Conservation (phyloP, 1,140 invertebrate genomes). For the Trichogramma pretiosum region DNA sequence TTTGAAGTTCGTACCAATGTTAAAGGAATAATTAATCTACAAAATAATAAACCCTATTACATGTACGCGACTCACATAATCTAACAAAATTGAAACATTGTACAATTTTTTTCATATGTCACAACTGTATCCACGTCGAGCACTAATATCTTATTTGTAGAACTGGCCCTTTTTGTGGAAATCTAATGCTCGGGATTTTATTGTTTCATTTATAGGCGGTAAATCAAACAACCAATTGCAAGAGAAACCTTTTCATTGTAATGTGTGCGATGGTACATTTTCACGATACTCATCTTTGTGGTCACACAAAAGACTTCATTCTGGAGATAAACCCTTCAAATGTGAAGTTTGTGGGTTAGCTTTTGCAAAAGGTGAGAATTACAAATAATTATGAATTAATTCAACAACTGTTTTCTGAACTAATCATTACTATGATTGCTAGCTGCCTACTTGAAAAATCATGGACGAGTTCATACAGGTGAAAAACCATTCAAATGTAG, state of each 20-base stretch:
- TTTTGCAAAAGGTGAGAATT: slow-evolving; percentile 72
- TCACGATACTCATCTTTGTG: slow-evolving; percentile 75
- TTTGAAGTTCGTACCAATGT: too few species aligned
- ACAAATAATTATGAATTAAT: too few species aligned
- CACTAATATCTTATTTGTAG: slow-evolving; percentile 33
- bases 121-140: slow-evolving; percentile 25
- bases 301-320: slow-evolving; percentile 77
- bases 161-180: slow-evolving; percentile 40
- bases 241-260: slow-evolving; percentile 78
- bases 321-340: slow-evolving; percentile 82
- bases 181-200: slow-evolving; percentile 29
- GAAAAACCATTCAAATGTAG: slow-evolving; percentile 82
- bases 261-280: slow-evolving; percentile 75
- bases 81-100: slow-evolving; percentile 15
- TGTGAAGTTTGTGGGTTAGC: slow-evolving; percentile 88
- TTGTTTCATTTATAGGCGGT: slow-evolving; percentile 42
- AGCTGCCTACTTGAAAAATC: slow-evolving; percentile 85
- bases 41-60: slow-evolving; percentile 11
- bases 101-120: slow-evolving; percentile 19
- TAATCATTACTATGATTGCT: slow-evolving; percentile 6
- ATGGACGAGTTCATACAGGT: slow-evolving; percentile 72
- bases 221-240: slow-evolving; percentile 51
- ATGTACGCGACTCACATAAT: slow-evolving; percentile 18
- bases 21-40: background rate
- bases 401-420: background rate